Conservation (phyloP, 2,888 invertebrate species). For the Aelia acuminata region DNA sequence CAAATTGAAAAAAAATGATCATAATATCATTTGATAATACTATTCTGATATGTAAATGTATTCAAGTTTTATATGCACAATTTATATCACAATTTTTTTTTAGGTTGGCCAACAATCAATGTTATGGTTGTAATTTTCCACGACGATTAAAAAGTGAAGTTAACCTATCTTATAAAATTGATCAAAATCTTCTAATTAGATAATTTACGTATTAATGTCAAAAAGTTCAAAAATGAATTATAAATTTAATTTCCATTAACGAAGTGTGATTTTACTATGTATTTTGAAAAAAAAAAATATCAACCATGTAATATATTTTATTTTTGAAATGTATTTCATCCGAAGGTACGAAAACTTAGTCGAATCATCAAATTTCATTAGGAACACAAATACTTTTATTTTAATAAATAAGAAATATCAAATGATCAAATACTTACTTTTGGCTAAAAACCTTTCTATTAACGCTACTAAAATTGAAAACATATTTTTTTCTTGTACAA, state of each 20-base stretch:
- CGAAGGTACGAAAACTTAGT: neutral
- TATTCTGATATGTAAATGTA: neutral
- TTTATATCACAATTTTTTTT: neutral
- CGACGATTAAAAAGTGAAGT: neutral
- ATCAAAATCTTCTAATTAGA: neutral
- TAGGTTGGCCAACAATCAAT: neutral
- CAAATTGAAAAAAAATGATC: neutral
- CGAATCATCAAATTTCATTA: neutral
- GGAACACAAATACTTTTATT: neutral
- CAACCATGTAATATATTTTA: too few species aligned
- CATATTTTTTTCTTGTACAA: neutral
- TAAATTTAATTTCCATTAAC: neutral
- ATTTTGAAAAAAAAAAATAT: too few species aligned
- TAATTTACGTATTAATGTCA: neutral
- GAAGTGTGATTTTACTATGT: neutral
- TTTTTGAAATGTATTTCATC: too few species aligned
- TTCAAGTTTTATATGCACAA: neutral
- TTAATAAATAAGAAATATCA: neutral
- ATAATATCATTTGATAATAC: neutral
- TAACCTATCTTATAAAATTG: neutral
- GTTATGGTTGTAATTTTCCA: neutral
- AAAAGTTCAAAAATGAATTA: neutral
- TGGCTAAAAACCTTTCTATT: neutral
- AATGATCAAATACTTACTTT: neutral
- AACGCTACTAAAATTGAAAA: neutral